These are phyloP conservation scores for Xylota segnis DNA, from an alignment of 2,888 invertebrate species.

Conservation along the genomic window DNA sequence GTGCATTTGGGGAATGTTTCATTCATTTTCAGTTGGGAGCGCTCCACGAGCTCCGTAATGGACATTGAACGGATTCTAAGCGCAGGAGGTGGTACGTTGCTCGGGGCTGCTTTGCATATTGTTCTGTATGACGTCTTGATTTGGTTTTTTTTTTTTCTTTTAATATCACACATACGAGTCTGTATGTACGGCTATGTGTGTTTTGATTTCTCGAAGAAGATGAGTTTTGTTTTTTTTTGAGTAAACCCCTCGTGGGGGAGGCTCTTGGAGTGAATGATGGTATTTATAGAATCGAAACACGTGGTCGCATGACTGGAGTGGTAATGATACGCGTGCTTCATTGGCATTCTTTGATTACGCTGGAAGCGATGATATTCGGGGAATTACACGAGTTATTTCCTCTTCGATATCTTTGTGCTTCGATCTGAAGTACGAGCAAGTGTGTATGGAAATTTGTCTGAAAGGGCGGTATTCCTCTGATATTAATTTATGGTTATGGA, in stretches of 20 bases:
- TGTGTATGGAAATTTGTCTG: not conserved
- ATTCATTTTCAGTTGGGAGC: slow-evolving; percentile 17
- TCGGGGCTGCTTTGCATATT: slow-evolving; percentile 48
- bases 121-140: slow-evolving; percentile 23
- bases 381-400: slow-evolving; percentile 41
- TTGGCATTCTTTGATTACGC: slow-evolving; percentile 44
- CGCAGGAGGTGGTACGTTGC: slow-evolving; percentile 6
- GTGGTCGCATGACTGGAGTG: slow-evolving; percentile 34
- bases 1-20: slow-evolving; percentile 34
- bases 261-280: slow-evolving; percentile 2
- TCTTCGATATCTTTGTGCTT: not conserved
- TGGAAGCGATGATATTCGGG: slow-evolving; percentile 21
- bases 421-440: not conserved
- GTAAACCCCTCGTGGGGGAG: not conserved
- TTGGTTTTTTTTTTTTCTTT: slow-evolving; percentile 1
- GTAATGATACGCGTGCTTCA: slow-evolving; percentile 38
- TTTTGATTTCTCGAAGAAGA: slow-evolving; percentile 33
- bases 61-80: slow-evolving; percentile 33
- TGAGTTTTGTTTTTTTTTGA: not conserved
- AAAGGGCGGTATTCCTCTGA: not conserved
- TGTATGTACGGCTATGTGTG: not conserved
- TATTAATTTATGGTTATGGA: not conserved
- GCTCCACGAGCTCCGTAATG: slow-evolving; percentile 11
- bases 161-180: slow-evolving; percentile 37
- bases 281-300: slow-evolving; percentile 55